A percentile compares a stretch with the other conserved stretches of the same genome.
Evolutionary conservation across 2,113 vertebrate genomes (phyloP).

Genomic region (Labeo rohita): DNA sequence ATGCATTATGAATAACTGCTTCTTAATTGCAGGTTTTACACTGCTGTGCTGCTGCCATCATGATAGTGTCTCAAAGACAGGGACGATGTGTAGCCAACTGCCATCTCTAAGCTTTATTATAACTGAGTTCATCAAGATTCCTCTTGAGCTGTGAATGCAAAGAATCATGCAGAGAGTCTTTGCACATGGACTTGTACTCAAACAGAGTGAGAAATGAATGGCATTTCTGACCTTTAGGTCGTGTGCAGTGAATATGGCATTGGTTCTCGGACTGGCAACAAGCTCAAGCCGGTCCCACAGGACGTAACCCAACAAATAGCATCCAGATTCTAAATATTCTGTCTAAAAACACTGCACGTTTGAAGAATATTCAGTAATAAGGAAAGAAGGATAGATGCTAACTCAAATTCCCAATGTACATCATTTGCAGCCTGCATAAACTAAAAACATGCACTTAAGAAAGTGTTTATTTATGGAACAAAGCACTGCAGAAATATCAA

Average conservation of each 20-base stretch:
- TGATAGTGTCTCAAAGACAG: neutral
- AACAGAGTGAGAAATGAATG: neutral
- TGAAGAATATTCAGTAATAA: constrained; percentile 1
- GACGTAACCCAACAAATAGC: neutral
- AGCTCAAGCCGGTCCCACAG: neutral
- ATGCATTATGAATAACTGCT: constrained; percentile 42
- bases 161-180: neutral
- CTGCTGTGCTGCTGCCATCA: neutral
- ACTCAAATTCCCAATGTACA: neutral
- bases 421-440: neutral
- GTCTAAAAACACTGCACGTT: neutral
- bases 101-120: constrained; percentile 3
- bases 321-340: neutral
- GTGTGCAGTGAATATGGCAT: constrained; percentile 4
- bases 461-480: neutral
- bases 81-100: neutral
- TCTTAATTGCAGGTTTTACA: constrained; percentile 38
- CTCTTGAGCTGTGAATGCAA: constrained; percentile 1
- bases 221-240: constrained; percentile 4
- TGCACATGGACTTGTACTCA: neutral
- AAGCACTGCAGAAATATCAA: constrained; percentile 6
- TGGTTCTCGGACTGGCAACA: neutral
- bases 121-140: neutral
- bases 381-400: neutral
- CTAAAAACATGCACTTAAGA: neutral